Base-by-base conservation (phyloP, 2,113 vertebrate genomes). In the Piprites chloris region DNA sequence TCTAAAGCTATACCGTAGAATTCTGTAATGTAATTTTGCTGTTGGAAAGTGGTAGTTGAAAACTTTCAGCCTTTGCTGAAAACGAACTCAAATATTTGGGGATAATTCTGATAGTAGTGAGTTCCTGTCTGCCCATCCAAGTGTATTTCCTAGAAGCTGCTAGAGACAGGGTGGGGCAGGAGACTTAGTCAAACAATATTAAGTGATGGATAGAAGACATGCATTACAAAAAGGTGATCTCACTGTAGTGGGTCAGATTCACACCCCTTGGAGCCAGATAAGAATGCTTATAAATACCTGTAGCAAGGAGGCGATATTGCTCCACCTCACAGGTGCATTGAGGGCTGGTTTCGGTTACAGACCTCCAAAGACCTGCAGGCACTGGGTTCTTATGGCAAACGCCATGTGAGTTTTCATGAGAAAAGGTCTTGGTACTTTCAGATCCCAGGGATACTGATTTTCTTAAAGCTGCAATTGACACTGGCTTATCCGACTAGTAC, bases 291-390 rank as follows among this genome's bases (percentile, higher is more conserved):
- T 56, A 47, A 32, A 35, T 5, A 9, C 14, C 46, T 20, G 1
- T 8, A 26, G 44, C 30, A 55, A 7, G 3, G 39, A 65, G 22
- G 9, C 0, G 8, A 23, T 13, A 17, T 26, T 69, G 27, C 35
- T 78, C 30, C 24, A 52, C 42, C 61, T 49, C 52, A 6, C 1
- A 1, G 14, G 37, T 3, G 18, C 6, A 2, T 2, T 0, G 0
- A 22, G 28, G 33, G 6, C 35, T 75, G 35, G 24, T n/a, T 58
- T 77, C 53, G 49, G 56, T 39, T 52, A 24, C 30, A 53, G 39
- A 61, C 9, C 24, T 65, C 33, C 53, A 33, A 13, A 86, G 17
- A 37, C 14, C 83, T 49, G n/a, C 22, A 80, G 20, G 3, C 5
- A 7, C 9, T n/a, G 28, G 3, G 14, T 62, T 65, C 72, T 53